Percentiles rank a stretch among this genome's conserved stretches.
Evolutionary conservation across 2,113 vertebrate genomes (phyloP).

Genomic region (Bos javanicus): DNA sequence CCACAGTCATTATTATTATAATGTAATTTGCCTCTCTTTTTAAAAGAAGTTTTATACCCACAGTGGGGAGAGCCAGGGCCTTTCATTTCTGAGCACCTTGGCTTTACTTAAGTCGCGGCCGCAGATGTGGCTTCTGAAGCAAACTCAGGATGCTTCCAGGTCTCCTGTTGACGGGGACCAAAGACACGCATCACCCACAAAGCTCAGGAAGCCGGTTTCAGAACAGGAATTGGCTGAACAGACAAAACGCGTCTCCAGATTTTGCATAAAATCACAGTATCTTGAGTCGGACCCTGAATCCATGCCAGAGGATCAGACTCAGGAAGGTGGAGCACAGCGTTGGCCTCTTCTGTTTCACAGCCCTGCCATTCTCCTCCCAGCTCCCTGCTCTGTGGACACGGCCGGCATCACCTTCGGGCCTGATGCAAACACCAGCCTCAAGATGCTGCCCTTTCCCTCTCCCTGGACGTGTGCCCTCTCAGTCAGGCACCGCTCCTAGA

Average conservation of each 20-base stretch:
- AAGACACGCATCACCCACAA: accelerated
- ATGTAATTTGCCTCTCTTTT: slow-evolving; percentile 35
- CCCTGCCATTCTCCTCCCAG: accelerated
- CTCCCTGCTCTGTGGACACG: not conserved
- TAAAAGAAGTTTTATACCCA: not conserved
- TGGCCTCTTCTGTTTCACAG: not conserved
- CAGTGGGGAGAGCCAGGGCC: not conserved
- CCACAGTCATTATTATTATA: not conserved
- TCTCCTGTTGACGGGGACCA: accelerated
- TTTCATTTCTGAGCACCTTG: not conserved
- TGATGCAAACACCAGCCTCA: not conserved
- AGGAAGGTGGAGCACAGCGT: accelerated
- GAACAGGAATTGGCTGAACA: accelerated
- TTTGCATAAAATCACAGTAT: accelerated
- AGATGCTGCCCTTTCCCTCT: not conserved
- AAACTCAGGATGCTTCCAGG: accelerated
- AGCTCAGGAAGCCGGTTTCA: accelerated
- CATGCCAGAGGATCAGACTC: accelerated
- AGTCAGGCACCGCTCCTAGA: not conserved
- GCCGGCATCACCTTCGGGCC: not conserved
- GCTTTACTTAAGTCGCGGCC: not conserved
- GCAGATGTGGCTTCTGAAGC: accelerated
- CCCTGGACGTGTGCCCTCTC: accelerated
- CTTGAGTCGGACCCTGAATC: accelerated
- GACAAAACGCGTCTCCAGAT: accelerated